Evolutionary conservation across 2,888 invertebrate species (phyloP).

Genomic region (Gastrophysa polygoni): DNA sequence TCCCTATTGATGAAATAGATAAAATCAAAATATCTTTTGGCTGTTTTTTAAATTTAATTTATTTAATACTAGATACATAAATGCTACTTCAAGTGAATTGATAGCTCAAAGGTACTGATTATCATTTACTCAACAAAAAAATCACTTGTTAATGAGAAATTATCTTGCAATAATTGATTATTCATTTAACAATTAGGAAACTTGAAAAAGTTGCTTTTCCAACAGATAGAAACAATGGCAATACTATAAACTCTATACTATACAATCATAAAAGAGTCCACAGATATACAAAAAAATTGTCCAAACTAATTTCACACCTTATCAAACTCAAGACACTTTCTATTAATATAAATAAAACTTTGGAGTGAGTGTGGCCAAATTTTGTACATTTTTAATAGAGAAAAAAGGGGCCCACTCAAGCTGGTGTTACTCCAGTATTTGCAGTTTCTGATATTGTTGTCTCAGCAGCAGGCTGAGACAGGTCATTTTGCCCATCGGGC

Average conservation of each 20-base stretch:
- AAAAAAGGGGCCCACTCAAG: conserved; percentile 32
- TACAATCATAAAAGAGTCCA: conserved; percentile 35
- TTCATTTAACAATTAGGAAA: background rate
- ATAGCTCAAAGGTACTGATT: conserved; percentile 25
- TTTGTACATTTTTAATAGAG: conserved; percentile 9
- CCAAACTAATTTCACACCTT: conserved; percentile 29
- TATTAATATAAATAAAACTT: conserved; percentile 11
- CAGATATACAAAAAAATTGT: conserved; percentile 25
- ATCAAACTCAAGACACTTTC: conserved; percentile 19
- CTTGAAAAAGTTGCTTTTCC: conserved; percentile 9
- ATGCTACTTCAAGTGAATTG: conserved; percentile 21
- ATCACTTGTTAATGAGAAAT: conserved; percentile 17
- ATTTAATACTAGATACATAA: conserved; percentile 35
- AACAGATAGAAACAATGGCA: conserved; percentile 17
- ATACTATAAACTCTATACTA: conserved; percentile 27
- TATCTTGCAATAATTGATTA: conserved; percentile 21
- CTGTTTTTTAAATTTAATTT: conserved; percentile 30
- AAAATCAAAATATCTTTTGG: conserved; percentile 30
- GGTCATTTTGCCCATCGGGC: conserved; percentile 42
- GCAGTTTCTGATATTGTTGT: conserved; percentile 46
- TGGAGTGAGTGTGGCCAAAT: conserved; percentile 19
- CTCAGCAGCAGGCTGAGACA: conserved; percentile 46
- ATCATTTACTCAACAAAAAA: conserved; percentile 26
- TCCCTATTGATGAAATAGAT: background rate
- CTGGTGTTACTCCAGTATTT: conserved; percentile 48